Evolutionary conservation across 2,888 invertebrate genomes (phyloP).

Genomic region (Pedicia rivosa): DNA sequence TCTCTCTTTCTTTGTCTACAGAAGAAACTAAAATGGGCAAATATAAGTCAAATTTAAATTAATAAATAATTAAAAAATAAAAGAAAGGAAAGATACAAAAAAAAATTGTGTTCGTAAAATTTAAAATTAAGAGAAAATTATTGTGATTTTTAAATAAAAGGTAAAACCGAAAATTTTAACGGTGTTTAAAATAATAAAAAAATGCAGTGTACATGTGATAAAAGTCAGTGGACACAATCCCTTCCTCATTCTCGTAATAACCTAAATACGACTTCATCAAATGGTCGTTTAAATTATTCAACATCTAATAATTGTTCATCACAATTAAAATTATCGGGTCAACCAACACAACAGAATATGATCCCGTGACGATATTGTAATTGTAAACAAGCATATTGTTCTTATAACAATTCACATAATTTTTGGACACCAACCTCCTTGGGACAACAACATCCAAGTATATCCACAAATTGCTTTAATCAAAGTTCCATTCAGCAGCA

Average conservation of each 20-base stretch:
- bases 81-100: too few species aligned
- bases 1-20: too few species aligned
- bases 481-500: slow-evolving; percentile 9
- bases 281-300: slow-evolving; percentile 4
- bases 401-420: neutral
- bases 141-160: too few species aligned
- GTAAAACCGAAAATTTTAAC: too few species aligned
- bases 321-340: neutral
- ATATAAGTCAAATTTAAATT: too few species aligned
- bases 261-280: slow-evolving; percentile 1
- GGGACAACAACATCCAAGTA: neutral
- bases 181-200: too few species aligned
- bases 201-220: slow-evolving; percentile 7
- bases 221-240: slow-evolving; percentile 4
- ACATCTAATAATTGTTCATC: neutral
- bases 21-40: too few species aligned
- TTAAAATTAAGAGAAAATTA: too few species aligned
- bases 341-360: slow-evolving; percentile 2
- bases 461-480: slow-evolving; percentile 1
- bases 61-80: too few species aligned
- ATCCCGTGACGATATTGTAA: slow-evolving; percentile 6
- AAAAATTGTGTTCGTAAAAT: too few species aligned
- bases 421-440: neutral
- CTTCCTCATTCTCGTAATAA: slow-evolving; percentile 1
- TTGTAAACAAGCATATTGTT: neutral